These are phyloP conservation scores for Pipistrellus pygmaeus DNA, from an alignment of 2,797 vertebrate species.

Conservation along the genomic window DNA sequence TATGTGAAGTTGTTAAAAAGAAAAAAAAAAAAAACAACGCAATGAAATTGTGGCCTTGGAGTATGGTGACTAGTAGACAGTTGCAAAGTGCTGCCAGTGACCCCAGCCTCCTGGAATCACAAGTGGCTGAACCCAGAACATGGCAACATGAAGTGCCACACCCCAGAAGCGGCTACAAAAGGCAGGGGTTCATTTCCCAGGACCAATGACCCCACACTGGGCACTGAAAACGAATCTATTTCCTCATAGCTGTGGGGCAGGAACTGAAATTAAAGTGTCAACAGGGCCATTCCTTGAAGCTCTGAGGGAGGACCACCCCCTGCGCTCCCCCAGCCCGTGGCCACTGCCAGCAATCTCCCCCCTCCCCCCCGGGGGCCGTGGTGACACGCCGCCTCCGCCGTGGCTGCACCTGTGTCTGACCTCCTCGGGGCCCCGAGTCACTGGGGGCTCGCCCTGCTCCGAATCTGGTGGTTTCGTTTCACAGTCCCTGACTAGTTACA, in stretches of 20 bases:
- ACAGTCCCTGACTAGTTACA: neutral
- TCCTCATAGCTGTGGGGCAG: neutral
- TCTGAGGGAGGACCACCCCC: too few relatives aligned
- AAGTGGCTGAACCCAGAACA: neutral
- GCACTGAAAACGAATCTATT: neutral
- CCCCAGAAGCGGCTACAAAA: neutral
- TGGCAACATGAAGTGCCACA: neutral
- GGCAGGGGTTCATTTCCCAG: neutral
- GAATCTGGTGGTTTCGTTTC: neutral
- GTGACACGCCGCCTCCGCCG: neutral
- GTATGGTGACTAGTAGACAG: rapidly evolving
- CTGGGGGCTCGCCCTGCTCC: neutral
- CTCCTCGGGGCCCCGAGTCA: neutral
- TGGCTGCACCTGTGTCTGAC: neutral
- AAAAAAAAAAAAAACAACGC: neutral
- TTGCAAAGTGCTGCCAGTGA: too few relatives aligned
- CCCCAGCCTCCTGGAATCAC: neutral
- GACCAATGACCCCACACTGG: neutral
- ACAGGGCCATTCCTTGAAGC: neutral
- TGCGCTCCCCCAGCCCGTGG: neutral
- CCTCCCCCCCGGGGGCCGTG: neutral
- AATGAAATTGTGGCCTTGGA: neutral
- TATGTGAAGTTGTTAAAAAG: neutral
- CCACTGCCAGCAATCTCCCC: neutral
- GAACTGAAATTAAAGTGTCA: neutral